Base-by-base conservation (phyloP, 2,113 vertebrate genomes). In the Hippocampus mohnikei region DNA sequence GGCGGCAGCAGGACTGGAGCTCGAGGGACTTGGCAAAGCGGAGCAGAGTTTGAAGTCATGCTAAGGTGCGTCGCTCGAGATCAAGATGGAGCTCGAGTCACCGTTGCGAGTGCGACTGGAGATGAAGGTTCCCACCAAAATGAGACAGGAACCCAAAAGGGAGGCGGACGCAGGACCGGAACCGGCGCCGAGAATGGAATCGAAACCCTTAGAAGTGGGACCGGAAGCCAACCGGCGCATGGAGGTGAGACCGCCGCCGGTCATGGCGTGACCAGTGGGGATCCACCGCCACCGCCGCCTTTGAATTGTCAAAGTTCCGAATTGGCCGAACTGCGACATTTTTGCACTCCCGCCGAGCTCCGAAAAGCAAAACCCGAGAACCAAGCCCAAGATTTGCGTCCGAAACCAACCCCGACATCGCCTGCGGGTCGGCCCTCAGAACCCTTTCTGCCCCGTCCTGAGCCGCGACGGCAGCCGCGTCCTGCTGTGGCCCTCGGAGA, bases 401-500 rank as follows among this genome's bases (percentile, higher is more conserved):
- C 59, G 1, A 71, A 75, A 41, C 63, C 75, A 16, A 15, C 67
- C 0, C 0, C 69, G 0, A 16, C 27, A 20, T 27, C 16, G 20
- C 44, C 21, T 0, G 23, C 10, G 0, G 23, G 41, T 66, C 83
- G 83, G 0, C 85, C 84, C 69, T 85, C 79, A 70, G 87, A 88
- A 73, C 84, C 89, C 0, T 91, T 91, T 2, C n/a, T 89, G 74
- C 60, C 84, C 37, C 0, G 89, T 91, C 11, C 48, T 80, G 52
- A 87, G 82, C 41, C 81, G 89, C 16, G 87, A 91, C 5, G 82
- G 85, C 4, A 66, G 69, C 72, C 74, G 80, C 59, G 82, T 89
- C 29, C 83, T 89, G 5, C 85, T 88, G 23, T 91, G 89, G 89
- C 89, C 89, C 0, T 83, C 88, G 0, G 89, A 91, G 74, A 91